Percentiles rank a stretch among this genome's conserved stretches.
phyloP scores from a whole-genome alignment of 2,888 invertebrate genomes.

The Troides helena region DNA sequence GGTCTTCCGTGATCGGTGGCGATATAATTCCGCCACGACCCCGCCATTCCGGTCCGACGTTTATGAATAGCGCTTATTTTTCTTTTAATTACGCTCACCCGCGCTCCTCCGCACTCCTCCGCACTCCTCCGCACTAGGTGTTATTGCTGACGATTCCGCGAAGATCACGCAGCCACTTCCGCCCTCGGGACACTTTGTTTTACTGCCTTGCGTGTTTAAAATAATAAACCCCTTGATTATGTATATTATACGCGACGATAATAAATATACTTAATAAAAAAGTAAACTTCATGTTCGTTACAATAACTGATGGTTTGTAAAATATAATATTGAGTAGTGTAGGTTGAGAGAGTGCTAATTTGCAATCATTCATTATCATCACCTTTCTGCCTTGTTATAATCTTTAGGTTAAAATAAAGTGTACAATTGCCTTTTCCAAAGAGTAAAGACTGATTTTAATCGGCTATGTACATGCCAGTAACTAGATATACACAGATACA shows the following conservation, averaged over 20 bases:
- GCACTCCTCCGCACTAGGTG: slow-evolving; percentile 48
- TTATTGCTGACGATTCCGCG: slow-evolving; percentile 14
- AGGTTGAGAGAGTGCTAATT: too few relatives aligned
- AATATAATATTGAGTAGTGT: too few relatives aligned
- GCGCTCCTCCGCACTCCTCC: slow-evolving; percentile 49
- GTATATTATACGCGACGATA: not conserved
- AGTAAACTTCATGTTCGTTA: not conserved
- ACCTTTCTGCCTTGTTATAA: too few relatives aligned
- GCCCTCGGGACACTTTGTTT: not conserved
- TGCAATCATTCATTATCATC: too few relatives aligned
- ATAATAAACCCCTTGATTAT: not conserved
- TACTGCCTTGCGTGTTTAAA: not conserved
- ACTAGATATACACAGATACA: too few relatives aligned
- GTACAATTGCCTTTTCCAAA: too few relatives aligned
- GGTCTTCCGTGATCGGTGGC: slow-evolving; percentile 51
- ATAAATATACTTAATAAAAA: not conserved
- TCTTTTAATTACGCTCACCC: slow-evolving; percentile 75
- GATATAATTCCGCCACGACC: slow-evolving; percentile 63
- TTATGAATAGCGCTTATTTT: slow-evolving; percentile 78
- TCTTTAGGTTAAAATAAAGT: too few relatives aligned
- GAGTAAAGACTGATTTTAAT: too few relatives aligned
- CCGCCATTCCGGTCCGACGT: slow-evolving; percentile 66
- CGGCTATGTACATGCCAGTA: too few relatives aligned
- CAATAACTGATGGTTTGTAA: too few relatives aligned
- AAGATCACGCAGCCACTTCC: slow-evolving; percentile 8